phyloP scores from a whole-genome alignment of 2,797 vertebrate species.

The Mionectes olivaceus region DNA sequence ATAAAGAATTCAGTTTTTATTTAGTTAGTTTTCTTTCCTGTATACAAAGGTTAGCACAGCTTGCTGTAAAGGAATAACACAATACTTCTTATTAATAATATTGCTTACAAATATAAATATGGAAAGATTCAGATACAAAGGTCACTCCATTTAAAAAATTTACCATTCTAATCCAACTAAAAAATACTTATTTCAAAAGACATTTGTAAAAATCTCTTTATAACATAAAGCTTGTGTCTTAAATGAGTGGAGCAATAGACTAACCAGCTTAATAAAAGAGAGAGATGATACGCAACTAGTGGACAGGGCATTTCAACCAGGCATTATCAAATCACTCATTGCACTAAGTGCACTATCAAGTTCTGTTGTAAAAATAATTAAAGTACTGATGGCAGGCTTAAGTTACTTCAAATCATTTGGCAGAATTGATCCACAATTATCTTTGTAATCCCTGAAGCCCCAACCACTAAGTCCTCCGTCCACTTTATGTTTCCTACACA shows the following conservation, averaged over 20 bases:
- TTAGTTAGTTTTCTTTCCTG: not conserved
- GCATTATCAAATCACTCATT: constrained; percentile 77
- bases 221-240: constrained; percentile 66
- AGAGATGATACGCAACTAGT: constrained; percentile 72
- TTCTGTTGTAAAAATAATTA: constrained; percentile 81
- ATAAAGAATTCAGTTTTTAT: not conserved
- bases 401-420: constrained; percentile 80
- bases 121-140: not conserved
- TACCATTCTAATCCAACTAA: not conserved
- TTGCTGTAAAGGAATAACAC: not conserved
- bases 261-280: constrained; percentile 77
- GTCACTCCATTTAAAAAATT: not conserved
- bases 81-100: constrained; percentile 27
- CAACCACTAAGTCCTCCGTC: constrained; percentile 68
- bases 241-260: constrained; percentile 64
- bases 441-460: constrained; percentile 80
- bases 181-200: constrained; percentile 19
- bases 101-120: not conserved
- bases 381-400: constrained; percentile 80
- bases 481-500: constrained; percentile 76
- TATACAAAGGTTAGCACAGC: not conserved
- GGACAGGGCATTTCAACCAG: constrained; percentile 64
- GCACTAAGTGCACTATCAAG: constrained; percentile 76
- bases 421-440: constrained; percentile 84
- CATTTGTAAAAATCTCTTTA: constrained; percentile 58